Base-by-base conservation (phyloP, 2,113 vertebrate species). In the Periophthalmus modestus region DNA sequence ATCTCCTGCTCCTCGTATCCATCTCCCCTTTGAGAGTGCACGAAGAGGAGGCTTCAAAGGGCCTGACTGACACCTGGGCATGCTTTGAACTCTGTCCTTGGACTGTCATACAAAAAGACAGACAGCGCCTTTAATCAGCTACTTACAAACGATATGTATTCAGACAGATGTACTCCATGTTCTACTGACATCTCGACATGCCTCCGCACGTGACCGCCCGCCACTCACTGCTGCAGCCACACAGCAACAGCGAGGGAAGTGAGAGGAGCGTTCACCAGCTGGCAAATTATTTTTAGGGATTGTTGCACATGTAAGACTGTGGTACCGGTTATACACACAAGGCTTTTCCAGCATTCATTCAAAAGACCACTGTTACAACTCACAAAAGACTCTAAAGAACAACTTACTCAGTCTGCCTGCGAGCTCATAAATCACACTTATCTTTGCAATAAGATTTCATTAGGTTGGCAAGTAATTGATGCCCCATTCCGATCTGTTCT, bases 71-170 rank as follows among this genome's bases (percentile, higher is more conserved):
- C 72, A 84, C 89, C 82, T 73, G 63, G 73, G 34, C 69, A 59
- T 46, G 81, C 89, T 91, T 89, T 89, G 89, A 90, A 89, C 82
- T 28, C 2, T 79, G 88, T 91, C 87, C 84, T 85, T 88, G 85
- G 84, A 77, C 86, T 75, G 76, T 81, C 85, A 83, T 54, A 68
- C 24, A 46, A 54, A 78, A 62, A 86, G 79, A 70, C 76, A 74
- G 59, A 78, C 78, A 66, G 47, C 77, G 59, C 71, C 79, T 89
- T 79, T 85, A 79, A 82, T 81, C 75, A 80, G 21, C 18, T 71
- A 79, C 73, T 82, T 83, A 82, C 67, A 77, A 54, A 79, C 76
- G 58, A 73, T 76, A 73, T 77, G 85, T 69, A 83, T 73, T 10
- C 46, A 72, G 80, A 89, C 73, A 81, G 65, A 73, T 48, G 21